phyloP scores from a whole-genome alignment of 2,797 vertebrate genomes.

The Dermochelys coriacea region DNA sequence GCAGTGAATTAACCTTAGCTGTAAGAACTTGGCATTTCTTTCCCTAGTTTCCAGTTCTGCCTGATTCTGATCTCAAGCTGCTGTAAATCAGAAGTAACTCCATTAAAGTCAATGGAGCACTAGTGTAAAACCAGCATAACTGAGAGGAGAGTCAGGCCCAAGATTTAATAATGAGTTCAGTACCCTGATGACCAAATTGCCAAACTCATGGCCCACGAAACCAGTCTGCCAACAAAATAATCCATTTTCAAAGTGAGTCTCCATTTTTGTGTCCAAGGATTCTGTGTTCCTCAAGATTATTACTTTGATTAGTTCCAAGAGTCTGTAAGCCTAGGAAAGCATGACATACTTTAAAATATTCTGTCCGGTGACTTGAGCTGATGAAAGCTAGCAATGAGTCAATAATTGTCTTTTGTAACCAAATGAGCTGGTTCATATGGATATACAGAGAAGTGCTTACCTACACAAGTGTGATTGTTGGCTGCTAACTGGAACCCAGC shows the following conservation, averaged over 20 bases:
- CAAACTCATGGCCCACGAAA: neutral
- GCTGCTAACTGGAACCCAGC: constrained; percentile 91
- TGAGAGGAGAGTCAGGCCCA: neutral
- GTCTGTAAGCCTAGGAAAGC: neutral
- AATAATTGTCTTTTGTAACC: fast-evolving
- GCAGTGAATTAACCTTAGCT: neutral
- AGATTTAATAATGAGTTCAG: neutral
- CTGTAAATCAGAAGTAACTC: neutral
- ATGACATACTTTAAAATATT: neutral
- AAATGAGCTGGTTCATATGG: neutral
- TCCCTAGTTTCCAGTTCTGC: neutral
- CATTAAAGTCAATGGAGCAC: neutral
- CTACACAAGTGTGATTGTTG: constrained; percentile 96
- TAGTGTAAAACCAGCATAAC: neutral
- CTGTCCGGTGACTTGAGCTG: neutral
- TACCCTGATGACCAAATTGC: neutral
- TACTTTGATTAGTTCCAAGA: fast-evolving
- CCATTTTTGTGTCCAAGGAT: neutral
- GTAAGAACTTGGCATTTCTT: neutral
- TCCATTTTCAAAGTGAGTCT: neutral
- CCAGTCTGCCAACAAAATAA: neutral
- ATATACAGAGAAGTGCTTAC: constrained; percentile 81
- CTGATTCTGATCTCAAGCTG: neutral
- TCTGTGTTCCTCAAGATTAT: neutral
- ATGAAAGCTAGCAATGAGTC: neutral